Evolutionary conservation across 2,113 vertebrate species (phyloP).

Genomic region (Origma solitaria): DNA sequence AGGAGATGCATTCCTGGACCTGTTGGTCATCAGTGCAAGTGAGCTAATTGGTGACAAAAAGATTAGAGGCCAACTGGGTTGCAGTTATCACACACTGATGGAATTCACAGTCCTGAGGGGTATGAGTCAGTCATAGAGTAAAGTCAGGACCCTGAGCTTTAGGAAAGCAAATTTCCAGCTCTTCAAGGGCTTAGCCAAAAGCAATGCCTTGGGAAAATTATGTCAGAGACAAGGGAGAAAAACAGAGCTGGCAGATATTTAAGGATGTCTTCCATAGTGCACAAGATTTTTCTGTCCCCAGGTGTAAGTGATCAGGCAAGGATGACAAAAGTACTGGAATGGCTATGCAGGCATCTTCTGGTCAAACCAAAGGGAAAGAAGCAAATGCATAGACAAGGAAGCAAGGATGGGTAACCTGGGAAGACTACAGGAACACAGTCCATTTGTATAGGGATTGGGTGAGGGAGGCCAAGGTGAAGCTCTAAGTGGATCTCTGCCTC

Average conservation of each 20-base stretch:
- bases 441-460: not conserved
- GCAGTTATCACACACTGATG: not conserved
- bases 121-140: not conserved
- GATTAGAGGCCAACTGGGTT: not conserved
- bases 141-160: not conserved
- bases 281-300: not conserved
- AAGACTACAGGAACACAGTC: not conserved
- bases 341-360: not conserved
- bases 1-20: not conserved
- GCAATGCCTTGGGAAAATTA: not conserved
- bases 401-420: not conserved
- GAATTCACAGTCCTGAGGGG: not conserved
- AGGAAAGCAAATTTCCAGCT: not conserved
- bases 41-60: not conserved
- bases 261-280: not conserved
- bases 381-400: not conserved
- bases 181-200: not conserved
- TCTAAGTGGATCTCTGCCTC: not conserved
- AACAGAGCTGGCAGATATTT: not conserved
- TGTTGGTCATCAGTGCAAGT: not conserved
- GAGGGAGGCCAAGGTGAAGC: not conserved
- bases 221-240: not conserved
- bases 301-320: not conserved
- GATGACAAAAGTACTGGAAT: not conserved
- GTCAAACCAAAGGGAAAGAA: not conserved